Percentiles rank a stretch among this genome's conserved stretches.
These are phyloP conservation scores for Zygaena filipendulae DNA, from an alignment of 2,888 invertebrate species.

Conservation along the genomic window DNA sequence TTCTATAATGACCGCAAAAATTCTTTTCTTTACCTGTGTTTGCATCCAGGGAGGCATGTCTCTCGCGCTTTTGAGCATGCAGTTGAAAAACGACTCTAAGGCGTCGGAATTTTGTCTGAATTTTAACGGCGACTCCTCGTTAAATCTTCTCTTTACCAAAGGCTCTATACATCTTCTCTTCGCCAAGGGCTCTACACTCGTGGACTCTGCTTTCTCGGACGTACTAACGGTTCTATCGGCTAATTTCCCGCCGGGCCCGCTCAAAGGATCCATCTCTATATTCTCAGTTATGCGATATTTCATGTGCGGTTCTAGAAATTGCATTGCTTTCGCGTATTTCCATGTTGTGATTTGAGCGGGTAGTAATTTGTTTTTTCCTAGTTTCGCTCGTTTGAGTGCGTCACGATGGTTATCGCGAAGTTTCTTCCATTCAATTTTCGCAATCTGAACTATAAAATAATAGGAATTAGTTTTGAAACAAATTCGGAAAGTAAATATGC, in stretches of 20 bases:
- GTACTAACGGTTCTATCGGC: slow-evolving; percentile 39
- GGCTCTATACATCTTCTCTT: slow-evolving; percentile 29
- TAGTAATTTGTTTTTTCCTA: slow-evolving; percentile 51
- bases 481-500: too few species aligned
- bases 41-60: slow-evolving; percentile 58
- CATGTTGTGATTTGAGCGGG: slow-evolving; percentile 58
- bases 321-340: slow-evolving; percentile 60
- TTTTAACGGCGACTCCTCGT: slow-evolving; percentile 14
- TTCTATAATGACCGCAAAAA: slow-evolving; percentile 52
- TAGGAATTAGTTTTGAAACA: too few species aligned
- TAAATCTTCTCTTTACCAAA: too few species aligned
- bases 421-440: slow-evolving; percentile 55
- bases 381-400: slow-evolving; percentile 50
- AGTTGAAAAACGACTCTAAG: slow-evolving; percentile 49
- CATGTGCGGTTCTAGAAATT: slow-evolving; percentile 57
- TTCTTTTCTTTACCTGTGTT: slow-evolving; percentile 57
- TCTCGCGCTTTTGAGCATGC: slow-evolving; percentile 44
- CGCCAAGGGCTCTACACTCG: slow-evolving; percentile 16
- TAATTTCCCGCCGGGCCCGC: slow-evolving; percentile 17
- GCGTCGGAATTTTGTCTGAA: slow-evolving; percentile 30
- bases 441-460: slow-evolving; percentile 34
- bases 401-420: slow-evolving; percentile 54
- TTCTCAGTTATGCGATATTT: slow-evolving; percentile 56
- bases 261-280: slow-evolving; percentile 41
- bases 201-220: slow-evolving; percentile 23